A percentile compares a stretch with the other conserved stretches of the same genome.
Conservation (phyloP, 2,888 invertebrate species). For the Monoplex corrugatus region DNA sequence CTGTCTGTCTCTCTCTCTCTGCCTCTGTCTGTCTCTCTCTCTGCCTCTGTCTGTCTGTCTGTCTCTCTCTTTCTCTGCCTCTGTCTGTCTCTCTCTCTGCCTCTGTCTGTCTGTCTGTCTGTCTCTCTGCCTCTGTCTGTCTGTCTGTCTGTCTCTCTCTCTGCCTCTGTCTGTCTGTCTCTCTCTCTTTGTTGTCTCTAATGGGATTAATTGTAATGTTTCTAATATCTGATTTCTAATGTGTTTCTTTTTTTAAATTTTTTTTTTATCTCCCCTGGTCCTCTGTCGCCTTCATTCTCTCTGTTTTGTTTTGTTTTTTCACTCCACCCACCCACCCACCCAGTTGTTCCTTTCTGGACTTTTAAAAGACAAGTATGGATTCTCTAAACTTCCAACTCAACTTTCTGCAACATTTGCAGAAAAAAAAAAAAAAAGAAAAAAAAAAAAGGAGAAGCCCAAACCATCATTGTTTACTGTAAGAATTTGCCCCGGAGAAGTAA, state of each 20-base stretch:
- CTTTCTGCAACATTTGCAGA: no score
- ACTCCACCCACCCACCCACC: slow-evolving; percentile 27
- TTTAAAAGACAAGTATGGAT: no score
- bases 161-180: neutral
- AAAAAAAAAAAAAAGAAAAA: no score
- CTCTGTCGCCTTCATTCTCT: neutral
- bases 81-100: neutral
- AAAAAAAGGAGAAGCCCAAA: no score
- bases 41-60: neutral
- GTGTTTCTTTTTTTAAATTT: no score
- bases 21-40: neutral
- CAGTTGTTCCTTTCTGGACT: no score
- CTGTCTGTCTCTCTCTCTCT: neutral
- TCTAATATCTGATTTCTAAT: no score
- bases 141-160: neutral
- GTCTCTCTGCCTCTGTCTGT: neutral
- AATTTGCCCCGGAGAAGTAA: no score
- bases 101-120: neutral
- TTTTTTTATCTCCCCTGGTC: neutral
- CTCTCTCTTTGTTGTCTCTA: neutral
- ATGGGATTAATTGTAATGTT: no score
- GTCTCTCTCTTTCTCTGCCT: neutral
- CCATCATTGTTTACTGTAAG: no score
- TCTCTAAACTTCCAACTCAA: no score
- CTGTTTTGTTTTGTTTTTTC: slow-evolving; percentile 42